A percentile compares a stretch with the other conserved stretches of the same genome.
Conservation (phyloP, 2,888 invertebrate genomes). For the Altica lythri region DNA sequence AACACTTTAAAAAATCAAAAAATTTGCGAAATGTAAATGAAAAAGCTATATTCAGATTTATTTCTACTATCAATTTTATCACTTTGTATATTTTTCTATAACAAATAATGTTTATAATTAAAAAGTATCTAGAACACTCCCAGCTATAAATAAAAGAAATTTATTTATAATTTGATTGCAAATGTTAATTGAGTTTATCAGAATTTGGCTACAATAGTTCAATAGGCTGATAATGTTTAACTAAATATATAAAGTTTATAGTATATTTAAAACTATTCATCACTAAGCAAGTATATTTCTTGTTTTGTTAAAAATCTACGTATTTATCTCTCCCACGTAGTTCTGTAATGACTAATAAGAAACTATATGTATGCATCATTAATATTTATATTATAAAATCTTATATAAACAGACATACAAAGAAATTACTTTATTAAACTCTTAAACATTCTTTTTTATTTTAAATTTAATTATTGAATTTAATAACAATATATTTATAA, state of each 20-base stretch:
- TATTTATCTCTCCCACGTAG: constrained; percentile 12
- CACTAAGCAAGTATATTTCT: not conserved
- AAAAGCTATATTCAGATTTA: too few species aligned
- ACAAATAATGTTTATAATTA: constrained; percentile 1
- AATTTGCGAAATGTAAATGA: too few species aligned
- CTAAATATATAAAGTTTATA: not conserved
- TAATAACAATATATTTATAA: too few species aligned
- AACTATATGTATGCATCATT: not conserved
- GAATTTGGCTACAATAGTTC: constrained; percentile 6
- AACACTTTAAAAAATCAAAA: too few species aligned
- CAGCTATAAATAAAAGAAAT: constrained; percentile 32
- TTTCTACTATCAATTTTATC: too few species aligned
- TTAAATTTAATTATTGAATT: too few species aligned
- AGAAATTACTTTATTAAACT: not conserved
- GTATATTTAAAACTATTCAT: not conserved
- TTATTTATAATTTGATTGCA: constrained; percentile 32
- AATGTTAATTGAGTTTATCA: constrained; percentile 22
- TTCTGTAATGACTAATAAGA: not conserved
- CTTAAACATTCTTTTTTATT: too few species aligned
- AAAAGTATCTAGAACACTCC: constrained; percentile 25
- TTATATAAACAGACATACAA: not conserved
- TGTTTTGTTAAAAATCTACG: constrained; percentile 1
- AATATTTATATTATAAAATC: not conserved
- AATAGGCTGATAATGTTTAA: not conserved
- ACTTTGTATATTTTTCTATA: not conserved